Conservation (phyloP, 2,797 vertebrate species). For the Eremophila alpestris region DNA sequence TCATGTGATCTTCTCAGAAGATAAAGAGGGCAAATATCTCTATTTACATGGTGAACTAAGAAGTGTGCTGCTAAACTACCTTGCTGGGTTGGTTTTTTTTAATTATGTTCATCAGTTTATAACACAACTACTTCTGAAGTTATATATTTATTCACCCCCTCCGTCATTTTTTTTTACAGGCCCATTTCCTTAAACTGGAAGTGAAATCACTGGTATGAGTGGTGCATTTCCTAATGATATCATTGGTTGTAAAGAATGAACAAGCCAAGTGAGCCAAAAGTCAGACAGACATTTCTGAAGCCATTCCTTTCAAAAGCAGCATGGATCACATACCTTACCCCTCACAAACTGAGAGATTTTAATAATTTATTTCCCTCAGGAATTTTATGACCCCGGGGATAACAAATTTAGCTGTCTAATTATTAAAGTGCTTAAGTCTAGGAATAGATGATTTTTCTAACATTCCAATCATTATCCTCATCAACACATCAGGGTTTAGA, state of each 20-base stretch:
- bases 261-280: background rate
- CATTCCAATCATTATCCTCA: constrained; percentile 18
- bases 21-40: background rate
- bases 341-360: background rate
- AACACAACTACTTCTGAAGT: background rate
- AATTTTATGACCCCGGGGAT: constrained; percentile 4
- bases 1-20: background rate
- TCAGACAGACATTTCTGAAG: background rate
- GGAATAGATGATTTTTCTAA: constrained; percentile 34
- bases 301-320: background rate
- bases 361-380: constrained; percentile 27
- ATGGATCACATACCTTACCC: background rate
- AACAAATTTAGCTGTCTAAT: constrained; percentile 51
- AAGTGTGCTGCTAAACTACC: background rate
- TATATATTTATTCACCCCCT: background rate
- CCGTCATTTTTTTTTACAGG: background rate
- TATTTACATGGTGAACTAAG: fast-evolving
- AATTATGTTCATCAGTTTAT: background rate
- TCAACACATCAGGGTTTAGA: constrained; percentile 10
- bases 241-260: background rate
- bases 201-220: background rate
- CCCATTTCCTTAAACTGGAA: background rate
- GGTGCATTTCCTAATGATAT: background rate
- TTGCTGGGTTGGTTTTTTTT: fast-evolving
- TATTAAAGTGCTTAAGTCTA: background rate